A percentile compares a stretch with the other conserved stretches of the same genome.
Conservation (phyloP, 2,797 vertebrate genomes). For the Lepidocolaptes lacrymiger region DNA sequence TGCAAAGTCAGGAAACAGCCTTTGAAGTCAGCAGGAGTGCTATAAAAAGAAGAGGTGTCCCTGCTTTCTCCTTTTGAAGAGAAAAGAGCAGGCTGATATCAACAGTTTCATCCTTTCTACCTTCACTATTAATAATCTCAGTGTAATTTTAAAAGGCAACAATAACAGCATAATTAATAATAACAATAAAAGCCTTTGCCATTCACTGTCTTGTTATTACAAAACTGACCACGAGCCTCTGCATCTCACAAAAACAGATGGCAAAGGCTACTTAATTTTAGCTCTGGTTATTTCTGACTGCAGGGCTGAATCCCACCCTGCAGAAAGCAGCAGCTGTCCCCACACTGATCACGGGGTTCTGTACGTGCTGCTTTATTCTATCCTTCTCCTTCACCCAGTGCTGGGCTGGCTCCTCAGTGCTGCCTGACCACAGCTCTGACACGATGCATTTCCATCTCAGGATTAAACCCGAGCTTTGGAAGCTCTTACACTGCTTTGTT, state of each 20-base stretch:
- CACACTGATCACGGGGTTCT: background rate
- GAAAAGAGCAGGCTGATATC: background rate
- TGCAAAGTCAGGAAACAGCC: background rate
- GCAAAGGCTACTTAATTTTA: constrained; percentile 67
- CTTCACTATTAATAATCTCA: background rate
- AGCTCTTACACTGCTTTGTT: background rate
- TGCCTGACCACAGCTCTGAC: background rate
- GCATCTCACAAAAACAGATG: background rate
- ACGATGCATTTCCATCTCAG: background rate
- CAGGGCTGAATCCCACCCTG: background rate
- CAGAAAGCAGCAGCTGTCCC: constrained; percentile 53
- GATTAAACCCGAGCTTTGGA: background rate
- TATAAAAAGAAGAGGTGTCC: background rate
- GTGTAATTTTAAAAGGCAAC: background rate
- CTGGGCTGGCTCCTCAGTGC: background rate
- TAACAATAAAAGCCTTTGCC: background rate
- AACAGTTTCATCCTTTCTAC: background rate
- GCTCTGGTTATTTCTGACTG: constrained; percentile 56
- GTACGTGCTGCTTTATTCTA: background rate
- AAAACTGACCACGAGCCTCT: background rate
- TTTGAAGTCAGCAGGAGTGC: background rate
- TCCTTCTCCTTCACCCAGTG: background rate
- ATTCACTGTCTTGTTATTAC: background rate
- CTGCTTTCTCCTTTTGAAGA: background rate
- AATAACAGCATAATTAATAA: background rate